These are phyloP conservation scores for Acanthopagrus latus DNA, from an alignment of 2,797 vertebrate genomes.

Conservation along the genomic window DNA sequence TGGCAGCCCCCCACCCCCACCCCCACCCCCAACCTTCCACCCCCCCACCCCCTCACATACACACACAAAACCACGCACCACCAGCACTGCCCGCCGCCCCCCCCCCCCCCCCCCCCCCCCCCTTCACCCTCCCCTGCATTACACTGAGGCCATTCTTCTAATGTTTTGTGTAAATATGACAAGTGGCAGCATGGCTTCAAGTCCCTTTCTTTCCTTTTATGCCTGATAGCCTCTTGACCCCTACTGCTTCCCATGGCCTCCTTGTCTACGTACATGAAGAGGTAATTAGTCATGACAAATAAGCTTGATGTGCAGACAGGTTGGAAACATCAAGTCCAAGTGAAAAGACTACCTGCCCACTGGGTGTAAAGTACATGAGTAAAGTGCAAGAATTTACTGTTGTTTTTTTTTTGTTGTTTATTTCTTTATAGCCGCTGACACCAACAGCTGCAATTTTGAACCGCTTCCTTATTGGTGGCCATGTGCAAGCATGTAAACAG, in stretches of 20 bases:
- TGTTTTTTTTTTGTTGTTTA: slow-evolving; percentile 18
- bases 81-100: slow-evolving; percentile 35
- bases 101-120: neutral
- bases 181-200: slow-evolving; percentile 65
- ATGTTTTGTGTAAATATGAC: slow-evolving; percentile 74
- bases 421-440: slow-evolving; percentile 24
- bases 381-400: slow-evolving; percentile 3
- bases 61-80: slow-evolving; percentile 23
- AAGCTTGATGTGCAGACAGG: slow-evolving; percentile 31
- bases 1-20: slow-evolving; percentile 32
- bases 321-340: slow-evolving; percentile 7
- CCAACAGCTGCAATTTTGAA: slow-evolving; percentile 14
- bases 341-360: neutral
- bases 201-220: slow-evolving; percentile 57
- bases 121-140: slow-evolving; percentile 10
- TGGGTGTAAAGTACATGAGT: neutral
- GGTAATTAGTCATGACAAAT: slow-evolving; percentile 70
- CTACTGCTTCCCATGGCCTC: slow-evolving; percentile 45
- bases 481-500: slow-evolving; percentile 68
- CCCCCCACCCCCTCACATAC: neutral
- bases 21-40: too few species aligned
- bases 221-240: slow-evolving; percentile 60
- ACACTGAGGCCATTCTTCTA: slow-evolving; percentile 60
- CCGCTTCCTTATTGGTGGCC: slow-evolving; percentile 38
- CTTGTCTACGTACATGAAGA: slow-evolving; percentile 26